phyloP scores from a whole-genome alignment of 2,797 vertebrate genomes.

The Antrozous pallidus region DNA sequence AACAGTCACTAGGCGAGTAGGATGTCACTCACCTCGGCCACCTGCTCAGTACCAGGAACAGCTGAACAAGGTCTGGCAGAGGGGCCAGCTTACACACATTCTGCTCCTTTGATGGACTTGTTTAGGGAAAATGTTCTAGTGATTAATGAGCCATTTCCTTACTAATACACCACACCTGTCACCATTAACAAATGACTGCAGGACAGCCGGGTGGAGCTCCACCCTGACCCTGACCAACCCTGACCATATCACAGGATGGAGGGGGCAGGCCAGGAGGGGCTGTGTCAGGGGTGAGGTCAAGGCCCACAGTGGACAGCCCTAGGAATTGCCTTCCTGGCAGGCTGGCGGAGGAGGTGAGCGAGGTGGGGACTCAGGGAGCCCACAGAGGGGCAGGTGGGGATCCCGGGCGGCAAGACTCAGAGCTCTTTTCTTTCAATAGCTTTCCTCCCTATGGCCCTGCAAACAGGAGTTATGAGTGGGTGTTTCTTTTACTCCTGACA shows the following conservation, averaged over 20 bases:
- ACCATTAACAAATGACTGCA: neutral
- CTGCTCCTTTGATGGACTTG: constrained; percentile 7
- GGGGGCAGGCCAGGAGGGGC: neutral
- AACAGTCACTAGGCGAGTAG: fast-evolving
- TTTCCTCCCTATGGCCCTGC: neutral
- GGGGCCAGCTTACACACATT: neutral
- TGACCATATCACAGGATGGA: neutral
- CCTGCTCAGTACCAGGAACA: constrained; percentile 11
- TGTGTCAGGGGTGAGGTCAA: neutral
- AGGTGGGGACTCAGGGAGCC: neutral
- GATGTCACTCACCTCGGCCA: neutral
- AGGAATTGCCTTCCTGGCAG: neutral
- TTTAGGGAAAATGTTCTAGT: constrained; percentile 44
- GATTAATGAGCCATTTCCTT: constrained; percentile 62
- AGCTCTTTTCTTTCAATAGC: fast-evolving
- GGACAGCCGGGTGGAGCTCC: neutral
- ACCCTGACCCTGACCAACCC: neutral
- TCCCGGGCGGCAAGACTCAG: too few relatives aligned
- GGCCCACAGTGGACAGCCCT: neutral
- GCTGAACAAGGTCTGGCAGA: neutral
- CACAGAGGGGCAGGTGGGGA: neutral
- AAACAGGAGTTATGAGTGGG: fast-evolving
- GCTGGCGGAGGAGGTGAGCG: neutral
- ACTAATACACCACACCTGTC: neutral
- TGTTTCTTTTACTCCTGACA: neutral